Evolutionary conservation across 2,797 vertebrate species (phyloP), one percentile per base, ranked within the genome.

Genomic region (Pangasius mekongensis): DNA sequence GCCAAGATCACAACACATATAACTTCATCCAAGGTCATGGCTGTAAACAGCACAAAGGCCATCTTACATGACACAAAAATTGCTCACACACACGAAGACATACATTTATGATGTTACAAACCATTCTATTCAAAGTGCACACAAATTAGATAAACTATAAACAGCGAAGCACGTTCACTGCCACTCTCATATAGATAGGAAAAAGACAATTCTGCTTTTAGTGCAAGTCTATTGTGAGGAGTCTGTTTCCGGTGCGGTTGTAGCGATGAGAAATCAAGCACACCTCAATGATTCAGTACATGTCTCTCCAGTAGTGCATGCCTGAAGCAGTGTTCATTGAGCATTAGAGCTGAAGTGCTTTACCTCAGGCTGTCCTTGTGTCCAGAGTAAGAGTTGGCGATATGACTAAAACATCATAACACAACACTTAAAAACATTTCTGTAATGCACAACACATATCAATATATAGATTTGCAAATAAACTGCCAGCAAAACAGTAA

Each of bases 191-290:
- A 62, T 76, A 76, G n/a, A 84, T 49, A 83, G 10, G 52, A 74
- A 54, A 36, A 58, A 81, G 58, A 49, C 64, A 36, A 11, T 82
- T 47, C 22, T 62, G 39, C 18, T 62, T 83, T 10, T 33, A 64
- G n/a, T 74, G 52, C 43, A 73, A 3, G 39, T 80, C 74, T 54
- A 9, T 30, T 33, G 39, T 52, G 22, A 54, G 43, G 6, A 33
- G 39, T 76, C 67, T 47, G 20, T 82, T 71, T 83, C 58, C 60
- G n/a, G 56, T 76, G 14, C 5, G 67, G 33, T 83, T 89, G 58
- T 83, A 84, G 81, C 27, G 33, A 83, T 77, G 49, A 56, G 6
- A 89, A 89, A 47, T 69, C 33, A 87, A 71, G 36, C 60, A 84
- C 80, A 84, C 27, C 27, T 84, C 69, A 69, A 8, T 77, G 49